Percentiles rank a stretch among this genome's conserved stretches.
Evolutionary conservation across 2,113 vertebrate genomes (phyloP).

Genomic region (Gulo gulo): DNA sequence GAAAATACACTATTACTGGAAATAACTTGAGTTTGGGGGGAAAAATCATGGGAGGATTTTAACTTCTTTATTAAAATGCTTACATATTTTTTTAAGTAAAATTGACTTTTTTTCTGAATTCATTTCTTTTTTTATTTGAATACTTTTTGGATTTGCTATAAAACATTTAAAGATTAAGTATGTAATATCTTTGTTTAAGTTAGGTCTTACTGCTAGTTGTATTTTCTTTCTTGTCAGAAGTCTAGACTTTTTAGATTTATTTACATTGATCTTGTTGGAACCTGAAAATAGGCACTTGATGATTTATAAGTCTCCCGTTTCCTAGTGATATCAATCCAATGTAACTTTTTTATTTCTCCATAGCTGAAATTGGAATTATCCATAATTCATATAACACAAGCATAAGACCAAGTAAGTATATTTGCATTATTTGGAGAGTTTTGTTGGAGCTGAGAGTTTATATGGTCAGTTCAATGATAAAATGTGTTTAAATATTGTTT

Average conservation of each 20-base stretch:
- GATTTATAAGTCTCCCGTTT: not conserved
- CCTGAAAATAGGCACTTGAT: not conserved
- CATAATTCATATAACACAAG: slow-evolving; percentile 37
- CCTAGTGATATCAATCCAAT: slow-evolving; percentile 38
- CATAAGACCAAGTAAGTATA: slow-evolving; percentile 21
- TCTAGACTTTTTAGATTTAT: slow-evolving; percentile 17
- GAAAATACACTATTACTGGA: slow-evolving; percentile 58
- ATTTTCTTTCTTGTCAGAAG: slow-evolving; percentile 42
- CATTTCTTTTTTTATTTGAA: slow-evolving; percentile 68
- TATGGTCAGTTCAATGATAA: slow-evolving; percentile 42
- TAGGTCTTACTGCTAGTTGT: not conserved
- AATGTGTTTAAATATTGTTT: slow-evolving; percentile 49
- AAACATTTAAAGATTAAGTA: slow-evolving; percentile 72
- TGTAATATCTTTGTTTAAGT: slow-evolving; percentile 64
- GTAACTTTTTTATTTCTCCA: slow-evolving; percentile 35
- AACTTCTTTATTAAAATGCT: slow-evolving; percentile 50
- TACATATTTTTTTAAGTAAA: slow-evolving; percentile 75
- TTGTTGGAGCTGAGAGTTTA: slow-evolving; percentile 20
- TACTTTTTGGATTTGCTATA: slow-evolving; percentile 63
- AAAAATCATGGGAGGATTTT: slow-evolving; percentile 10
- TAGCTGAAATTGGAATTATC: slow-evolving; percentile 50
- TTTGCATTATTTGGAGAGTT: slow-evolving; percentile 47
- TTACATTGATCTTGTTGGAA: slow-evolving; percentile 32
- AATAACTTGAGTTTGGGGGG: slow-evolving; percentile 37
- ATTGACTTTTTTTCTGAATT: slow-evolving; percentile 74